Evolutionary conservation across 2,113 vertebrate genomes (phyloP).

Genomic region (Malurus melanocephalus): DNA sequence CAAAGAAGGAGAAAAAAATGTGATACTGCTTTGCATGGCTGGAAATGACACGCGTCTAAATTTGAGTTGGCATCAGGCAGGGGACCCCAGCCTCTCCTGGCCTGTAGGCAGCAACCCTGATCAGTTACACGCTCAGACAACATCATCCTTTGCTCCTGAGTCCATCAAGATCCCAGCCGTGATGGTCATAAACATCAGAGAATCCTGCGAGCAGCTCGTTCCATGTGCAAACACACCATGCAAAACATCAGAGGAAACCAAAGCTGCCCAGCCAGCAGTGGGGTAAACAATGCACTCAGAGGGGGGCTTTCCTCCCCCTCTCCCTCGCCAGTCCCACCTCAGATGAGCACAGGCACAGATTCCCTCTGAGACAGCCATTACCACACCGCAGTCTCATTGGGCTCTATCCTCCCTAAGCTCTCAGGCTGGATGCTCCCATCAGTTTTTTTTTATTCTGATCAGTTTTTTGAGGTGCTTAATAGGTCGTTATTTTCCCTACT

Average conservation of each 20-base stretch:
- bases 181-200: conserved; percentile 59
- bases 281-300: neutral
- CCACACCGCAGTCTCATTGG: neutral
- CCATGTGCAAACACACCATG: conserved; percentile 45
- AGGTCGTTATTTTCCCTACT: neutral
- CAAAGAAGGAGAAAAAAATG: conserved; percentile 34
- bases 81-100: conserved; percentile 22
- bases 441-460: neutral
- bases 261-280: neutral
- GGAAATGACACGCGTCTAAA: conserved; percentile 15
- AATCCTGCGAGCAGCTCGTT: conserved; percentile 37
- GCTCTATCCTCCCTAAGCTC: neutral
- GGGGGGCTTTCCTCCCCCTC: neutral
- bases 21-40: conserved; percentile 1
- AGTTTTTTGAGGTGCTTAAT: neutral
- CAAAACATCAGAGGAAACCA: neutral
- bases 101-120: neutral
- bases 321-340: neutral
- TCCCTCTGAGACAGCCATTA: neutral
- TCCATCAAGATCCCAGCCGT: conserved; percentile 39
- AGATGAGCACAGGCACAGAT: neutral
- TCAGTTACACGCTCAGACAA: conserved; percentile 8
- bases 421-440: neutral
- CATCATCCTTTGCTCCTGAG: neutral
- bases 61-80: conserved; percentile 34